Percentiles rank a stretch among this genome's conserved stretches.
Evolutionary conservation across 2,888 invertebrate species (phyloP).

Genomic region (Agonopterix heracliana): DNA sequence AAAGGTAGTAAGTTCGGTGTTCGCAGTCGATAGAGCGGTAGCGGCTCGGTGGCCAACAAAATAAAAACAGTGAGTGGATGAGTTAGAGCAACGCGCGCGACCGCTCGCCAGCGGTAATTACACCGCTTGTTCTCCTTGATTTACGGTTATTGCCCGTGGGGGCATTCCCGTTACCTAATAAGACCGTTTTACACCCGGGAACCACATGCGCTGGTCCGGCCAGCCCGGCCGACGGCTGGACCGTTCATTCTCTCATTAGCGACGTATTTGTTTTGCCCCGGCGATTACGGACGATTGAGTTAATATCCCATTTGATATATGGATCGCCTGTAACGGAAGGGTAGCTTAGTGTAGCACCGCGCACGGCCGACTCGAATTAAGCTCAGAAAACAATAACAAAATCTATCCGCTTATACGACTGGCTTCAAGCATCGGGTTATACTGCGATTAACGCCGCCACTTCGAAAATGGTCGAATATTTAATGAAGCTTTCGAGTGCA

Average conservation of each 20-base stretch:
- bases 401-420: slow-evolving; percentile 18
- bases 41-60: slow-evolving; percentile 63
- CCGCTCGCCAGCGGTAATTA: slow-evolving; percentile 75
- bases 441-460: slow-evolving; percentile 1
- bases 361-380: slow-evolving; percentile 36
- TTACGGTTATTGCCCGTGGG: slow-evolving; percentile 77
- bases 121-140: slow-evolving; percentile 77
- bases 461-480: slow-evolving; percentile 25
- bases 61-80: slow-evolving; percentile 72
- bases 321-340: slow-evolving; percentile 51
- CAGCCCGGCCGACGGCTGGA: slow-evolving; percentile 36
- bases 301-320: slow-evolving; percentile 65
- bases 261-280: slow-evolving; percentile 64
- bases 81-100: slow-evolving; percentile 71
- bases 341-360: slow-evolving; percentile 34
- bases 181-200: slow-evolving; percentile 72
- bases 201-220: slow-evolving; percentile 60
- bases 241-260: slow-evolving; percentile 70
- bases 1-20: slow-evolving; percentile 67
- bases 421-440: slow-evolving; percentile 8
- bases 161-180: slow-evolving; percentile 75
- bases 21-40: slow-evolving; percentile 70
- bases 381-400: slow-evolving; percentile 22
- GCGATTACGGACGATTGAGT: slow-evolving; percentile 65
- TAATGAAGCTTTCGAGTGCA: slow-evolving; percentile 34